These are phyloP conservation scores for Resseliella maxima DNA, from an alignment of 2,888 invertebrate genomes.

Conservation along the genomic window DNA sequence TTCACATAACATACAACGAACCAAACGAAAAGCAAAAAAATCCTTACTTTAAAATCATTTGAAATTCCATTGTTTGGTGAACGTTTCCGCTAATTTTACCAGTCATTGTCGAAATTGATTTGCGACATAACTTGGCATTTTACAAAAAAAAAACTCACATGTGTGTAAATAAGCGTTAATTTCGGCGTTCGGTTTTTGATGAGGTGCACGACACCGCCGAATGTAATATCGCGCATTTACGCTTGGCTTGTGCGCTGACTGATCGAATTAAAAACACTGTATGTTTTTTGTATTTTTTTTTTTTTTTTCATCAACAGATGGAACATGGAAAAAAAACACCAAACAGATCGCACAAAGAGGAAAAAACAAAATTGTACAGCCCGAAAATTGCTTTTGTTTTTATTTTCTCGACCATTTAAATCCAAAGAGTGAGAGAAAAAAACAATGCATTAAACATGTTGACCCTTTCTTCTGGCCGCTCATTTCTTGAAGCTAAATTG, in stretches of 20 bases:
- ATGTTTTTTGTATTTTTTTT: no score
- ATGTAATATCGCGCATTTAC: background rate
- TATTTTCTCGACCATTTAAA: background rate
- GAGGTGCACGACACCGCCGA: background rate
- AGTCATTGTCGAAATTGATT: conserved; percentile 39
- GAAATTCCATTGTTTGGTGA: conserved; percentile 16
- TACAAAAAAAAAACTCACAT: background rate
- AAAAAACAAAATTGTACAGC: background rate
- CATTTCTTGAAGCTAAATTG: background rate
- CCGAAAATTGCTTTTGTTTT: background rate
- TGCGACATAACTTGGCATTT: conserved; percentile 2
- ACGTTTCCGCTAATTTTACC: conserved; percentile 45
- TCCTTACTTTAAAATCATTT: background rate
- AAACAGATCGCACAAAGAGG: background rate
- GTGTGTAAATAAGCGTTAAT: background rate
- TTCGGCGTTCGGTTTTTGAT: background rate
- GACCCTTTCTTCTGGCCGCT: background rate
- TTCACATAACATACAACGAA: background rate
- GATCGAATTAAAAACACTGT: background rate
- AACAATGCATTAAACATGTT: background rate
- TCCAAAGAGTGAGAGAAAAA: no score
- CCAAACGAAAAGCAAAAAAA: background rate
- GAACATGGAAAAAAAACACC: background rate
- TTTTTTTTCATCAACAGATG: background rate
- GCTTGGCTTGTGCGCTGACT: conserved; percentile 38